Base-by-base conservation (phyloP, 35 echinoderm and acorn worm species). In the Nesometra sesokonis region DNA sequence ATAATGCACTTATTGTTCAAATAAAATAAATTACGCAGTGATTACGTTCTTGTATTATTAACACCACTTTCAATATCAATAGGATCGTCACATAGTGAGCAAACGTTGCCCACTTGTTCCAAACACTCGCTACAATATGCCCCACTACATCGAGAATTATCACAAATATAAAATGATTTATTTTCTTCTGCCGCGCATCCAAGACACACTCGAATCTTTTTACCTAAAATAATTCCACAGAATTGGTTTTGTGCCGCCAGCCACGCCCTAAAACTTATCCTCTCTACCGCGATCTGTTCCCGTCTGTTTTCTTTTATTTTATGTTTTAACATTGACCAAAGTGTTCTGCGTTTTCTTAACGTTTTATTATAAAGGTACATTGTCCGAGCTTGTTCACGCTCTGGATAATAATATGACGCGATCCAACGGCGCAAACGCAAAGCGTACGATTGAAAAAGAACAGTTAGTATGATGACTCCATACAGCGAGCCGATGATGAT, bases 391-490 rank as follows among this genome's bases (percentile, higher is more conserved):
- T 82, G 78, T 57, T 97, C 94, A 30, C 94, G 36, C 17, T 97
- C 94, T 0, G 94, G 94, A 36, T 97, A 97, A 84, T 90, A 97
- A 32, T 93, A 93, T 7, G 91, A 80, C 3, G 94, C 94, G 34
- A 97, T 97, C 39, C 87, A 77, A 17, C 91, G 77, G 52, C 91
- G 81, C 32, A 97, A 36, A 9, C 94, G 85, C 23, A 88, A 67
- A 31, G 91, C 91, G 38, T 97, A 97, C 13, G 94, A 91, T 46
- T 97, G 94, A 76, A 81, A 97, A 35, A 97, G 87, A 8, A 97
- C 88, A 47, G 89, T 97, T 33, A 93, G 15, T n/a, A 97, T 47
- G 1, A 91, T 91, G 34, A 86, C 36, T 23, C 84, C 83, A 82
- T 97, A 93, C 33, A 97, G 38, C 11, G 85, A 80, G 32, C 85